phyloP scores from a whole-genome alignment of 1,140 invertebrate species.

The Druon quercuslanigerum region DNA sequence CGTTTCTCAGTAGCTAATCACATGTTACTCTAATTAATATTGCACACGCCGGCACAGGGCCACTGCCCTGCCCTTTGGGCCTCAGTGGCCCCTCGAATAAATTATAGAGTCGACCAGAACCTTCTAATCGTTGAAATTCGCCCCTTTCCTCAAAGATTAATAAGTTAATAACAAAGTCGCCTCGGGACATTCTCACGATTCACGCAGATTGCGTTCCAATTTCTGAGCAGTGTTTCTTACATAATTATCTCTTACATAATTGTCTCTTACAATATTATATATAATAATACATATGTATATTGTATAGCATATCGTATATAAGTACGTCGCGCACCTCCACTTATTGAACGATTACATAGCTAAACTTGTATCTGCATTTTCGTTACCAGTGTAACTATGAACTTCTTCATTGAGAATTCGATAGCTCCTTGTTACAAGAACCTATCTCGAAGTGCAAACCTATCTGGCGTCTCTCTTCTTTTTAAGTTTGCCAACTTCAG shows the following conservation, averaged over 20 bases:
- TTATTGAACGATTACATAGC: background rate
- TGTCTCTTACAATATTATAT: constrained; percentile 12
- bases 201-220: constrained; percentile 46
- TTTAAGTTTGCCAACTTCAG: too few relatives aligned
- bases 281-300: constrained; percentile 27
- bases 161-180: constrained; percentile 20
- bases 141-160: constrained; percentile 19
- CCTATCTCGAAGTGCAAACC: background rate
- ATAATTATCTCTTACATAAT: constrained; percentile 50
- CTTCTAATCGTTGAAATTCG: background rate
- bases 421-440: too few relatives aligned
- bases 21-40: constrained; percentile 69
- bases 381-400: background rate
- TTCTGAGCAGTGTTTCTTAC: constrained; percentile 54
- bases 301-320: constrained; percentile 22
- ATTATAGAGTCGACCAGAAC: background rate
- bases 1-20: constrained; percentile 54
- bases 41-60: constrained; percentile 72
- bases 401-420: background rate
- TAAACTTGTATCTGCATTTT: background rate
- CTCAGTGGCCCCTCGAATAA: constrained; percentile 8
- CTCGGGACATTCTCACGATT: constrained; percentile 32
- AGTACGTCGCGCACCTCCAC: background rate
- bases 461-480: too few relatives aligned
- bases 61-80: constrained; percentile 37